Evolutionary conservation across 2,888 invertebrate genomes (phyloP).

Genomic region (Psylliodes chrysocephalus): DNA sequence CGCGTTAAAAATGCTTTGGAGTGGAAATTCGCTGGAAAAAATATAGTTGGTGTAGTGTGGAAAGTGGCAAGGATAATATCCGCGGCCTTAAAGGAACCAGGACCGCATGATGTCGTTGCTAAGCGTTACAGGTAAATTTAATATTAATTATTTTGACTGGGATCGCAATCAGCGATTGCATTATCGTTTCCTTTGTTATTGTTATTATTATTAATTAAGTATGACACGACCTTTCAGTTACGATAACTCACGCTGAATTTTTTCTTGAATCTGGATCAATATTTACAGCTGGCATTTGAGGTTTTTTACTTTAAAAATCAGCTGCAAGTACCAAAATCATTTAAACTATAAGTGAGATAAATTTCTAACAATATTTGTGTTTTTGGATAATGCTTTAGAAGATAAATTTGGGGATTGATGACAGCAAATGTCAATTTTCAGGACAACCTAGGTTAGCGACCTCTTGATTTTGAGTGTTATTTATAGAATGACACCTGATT

Average conservation of each 20-base stretch:
- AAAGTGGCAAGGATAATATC: conserved; percentile 26
- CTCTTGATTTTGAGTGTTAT: conserved; percentile 30
- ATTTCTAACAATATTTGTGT: no score
- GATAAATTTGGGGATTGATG: neutral
- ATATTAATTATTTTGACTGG: neutral
- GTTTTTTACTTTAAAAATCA: conserved; percentile 5
- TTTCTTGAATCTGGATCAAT: conserved; percentile 30
- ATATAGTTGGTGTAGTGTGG: conserved; percentile 13
- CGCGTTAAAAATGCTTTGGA: conserved; percentile 17
- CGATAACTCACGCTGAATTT: neutral
- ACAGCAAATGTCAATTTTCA: conserved; percentile 31
- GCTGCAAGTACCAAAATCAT: neutral
- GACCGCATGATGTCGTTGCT: conserved; percentile 44
- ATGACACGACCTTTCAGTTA: conserved; percentile 4
- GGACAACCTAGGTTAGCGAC: conserved; percentile 36
- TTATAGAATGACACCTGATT: conserved; percentile 32
- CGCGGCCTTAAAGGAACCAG: conserved; percentile 24
- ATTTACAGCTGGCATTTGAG: conserved; percentile 30
- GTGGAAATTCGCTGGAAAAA: conserved; percentile 7
- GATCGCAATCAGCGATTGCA: neutral
- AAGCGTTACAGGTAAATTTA: conserved; percentile 41
- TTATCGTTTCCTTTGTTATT: neutral
- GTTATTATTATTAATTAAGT: neutral
- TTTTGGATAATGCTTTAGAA: neutral
- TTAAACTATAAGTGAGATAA: no score